phyloP scores from a whole-genome alignment of 1,140 invertebrate species.

The Yoshiicerus persimilis region DNA sequence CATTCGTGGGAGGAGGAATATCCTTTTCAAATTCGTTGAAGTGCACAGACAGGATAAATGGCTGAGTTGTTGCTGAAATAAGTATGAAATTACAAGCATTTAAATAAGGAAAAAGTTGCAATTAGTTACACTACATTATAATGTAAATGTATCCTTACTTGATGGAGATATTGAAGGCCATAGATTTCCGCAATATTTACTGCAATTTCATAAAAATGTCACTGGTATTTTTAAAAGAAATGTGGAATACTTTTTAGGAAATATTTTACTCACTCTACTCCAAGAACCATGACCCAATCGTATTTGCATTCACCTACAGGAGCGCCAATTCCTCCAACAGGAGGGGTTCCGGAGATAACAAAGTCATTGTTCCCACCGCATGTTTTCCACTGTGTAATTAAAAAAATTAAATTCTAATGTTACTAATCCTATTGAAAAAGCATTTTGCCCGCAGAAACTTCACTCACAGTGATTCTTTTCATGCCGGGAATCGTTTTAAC shows the following conservation, averaged over 20 bases:
- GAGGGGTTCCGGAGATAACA: conserved; percentile 14
- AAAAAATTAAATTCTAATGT: not conserved
- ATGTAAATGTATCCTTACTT: not conserved
- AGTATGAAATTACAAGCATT: not conserved
- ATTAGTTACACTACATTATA: not conserved
- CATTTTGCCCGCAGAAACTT: too few species aligned
- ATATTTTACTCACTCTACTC: not conserved
- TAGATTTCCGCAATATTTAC: conserved; percentile 37
- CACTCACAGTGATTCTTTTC: conserved; percentile 38
- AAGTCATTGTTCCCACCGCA: conserved; percentile 25
- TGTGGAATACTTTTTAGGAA: too few species aligned
- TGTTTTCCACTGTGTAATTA: conserved; percentile 28
- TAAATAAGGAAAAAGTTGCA: not conserved
- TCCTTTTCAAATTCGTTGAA: conserved; percentile 18
- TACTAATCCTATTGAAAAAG: not conserved
- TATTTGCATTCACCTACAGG: not conserved
- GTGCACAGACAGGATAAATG: conserved; percentile 37
- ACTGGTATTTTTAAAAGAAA: not conserved
- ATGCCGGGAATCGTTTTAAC: conserved; percentile 14
- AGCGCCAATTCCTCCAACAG: not conserved
- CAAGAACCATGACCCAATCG: conserved; percentile 37
- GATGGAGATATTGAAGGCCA: not conserved
- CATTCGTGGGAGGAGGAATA: not conserved
- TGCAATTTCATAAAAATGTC: not conserved
- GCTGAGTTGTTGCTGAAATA: conserved; percentile 26